Conservation (phyloP, 2,888 invertebrate genomes). For the Trissonchulus latispiculum region DNA sequence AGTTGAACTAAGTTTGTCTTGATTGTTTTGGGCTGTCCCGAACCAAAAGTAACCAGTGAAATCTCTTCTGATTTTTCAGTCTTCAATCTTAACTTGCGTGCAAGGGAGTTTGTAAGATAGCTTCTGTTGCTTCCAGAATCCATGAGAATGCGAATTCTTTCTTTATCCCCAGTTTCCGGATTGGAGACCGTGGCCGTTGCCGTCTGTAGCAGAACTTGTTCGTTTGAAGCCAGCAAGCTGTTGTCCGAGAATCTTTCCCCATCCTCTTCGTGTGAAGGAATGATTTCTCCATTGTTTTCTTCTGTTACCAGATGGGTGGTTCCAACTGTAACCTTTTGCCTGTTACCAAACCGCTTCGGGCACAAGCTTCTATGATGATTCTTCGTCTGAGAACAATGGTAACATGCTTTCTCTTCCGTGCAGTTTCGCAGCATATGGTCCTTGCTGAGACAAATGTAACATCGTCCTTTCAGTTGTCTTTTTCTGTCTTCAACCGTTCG, state of each 20-base stretch:
- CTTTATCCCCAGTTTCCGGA: background rate
- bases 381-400: background rate
- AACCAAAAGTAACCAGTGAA: background rate
- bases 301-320: too few species aligned
- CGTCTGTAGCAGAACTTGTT: background rate
- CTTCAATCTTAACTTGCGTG: background rate
- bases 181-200: background rate
- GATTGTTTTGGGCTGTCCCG: background rate
- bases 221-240: background rate
- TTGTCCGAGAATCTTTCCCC: background rate
- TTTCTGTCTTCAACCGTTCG: background rate
- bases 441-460: background rate
- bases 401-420: background rate
- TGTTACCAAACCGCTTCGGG: background rate
- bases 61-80: background rate
- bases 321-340: background rate
- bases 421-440: background rate
- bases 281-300: background rate
- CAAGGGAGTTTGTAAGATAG: background rate
- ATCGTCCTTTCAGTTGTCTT: background rate
- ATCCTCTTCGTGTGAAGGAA: background rate
- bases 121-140: background rate
- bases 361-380: slow-evolving; percentile 1
- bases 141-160: background rate
- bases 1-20: background rate